phyloP scores from a whole-genome alignment of 2,113 vertebrate genomes.

The Nothoprocta pentlandii region DNA sequence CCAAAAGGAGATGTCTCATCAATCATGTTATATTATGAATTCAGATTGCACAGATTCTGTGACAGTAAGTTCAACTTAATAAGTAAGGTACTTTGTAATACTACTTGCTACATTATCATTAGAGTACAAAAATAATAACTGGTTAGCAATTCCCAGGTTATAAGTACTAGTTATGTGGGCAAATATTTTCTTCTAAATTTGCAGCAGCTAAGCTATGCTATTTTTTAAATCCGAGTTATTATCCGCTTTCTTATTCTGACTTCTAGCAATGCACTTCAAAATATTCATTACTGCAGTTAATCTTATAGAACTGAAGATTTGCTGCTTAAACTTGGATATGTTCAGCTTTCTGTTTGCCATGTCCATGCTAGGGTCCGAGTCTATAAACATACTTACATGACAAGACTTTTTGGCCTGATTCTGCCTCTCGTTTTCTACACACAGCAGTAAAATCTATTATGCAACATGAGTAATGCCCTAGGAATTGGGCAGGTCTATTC shows the following conservation, averaged over 20 bases:
- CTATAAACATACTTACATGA: background rate
- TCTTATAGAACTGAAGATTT: background rate
- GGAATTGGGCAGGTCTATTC: background rate
- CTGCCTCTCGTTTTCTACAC: constrained; percentile 5
- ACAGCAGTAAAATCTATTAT: constrained; percentile 9
- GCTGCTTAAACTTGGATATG: background rate
- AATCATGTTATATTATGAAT: constrained; percentile 65
- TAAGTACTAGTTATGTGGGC: constrained; percentile 18
- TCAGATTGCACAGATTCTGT: constrained; percentile 48
- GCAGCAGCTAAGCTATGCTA: background rate
- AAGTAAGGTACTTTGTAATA: constrained; percentile 47
- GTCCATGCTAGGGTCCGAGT: background rate
- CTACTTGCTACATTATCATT: constrained; percentile 52
- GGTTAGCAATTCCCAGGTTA: constrained; percentile 9
- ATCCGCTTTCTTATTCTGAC: background rate
- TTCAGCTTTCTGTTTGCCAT: background rate
- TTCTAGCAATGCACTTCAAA: background rate
- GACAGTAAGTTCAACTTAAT: constrained; percentile 64
- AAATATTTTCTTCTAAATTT: constrained; percentile 55
- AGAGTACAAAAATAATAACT: constrained; percentile 59
- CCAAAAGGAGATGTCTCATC: constrained; percentile 66
- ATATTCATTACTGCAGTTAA: background rate
- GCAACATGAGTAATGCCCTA: background rate
- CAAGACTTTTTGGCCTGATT: background rate
- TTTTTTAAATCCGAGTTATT: background rate